Evolutionary conservation across 1,140 invertebrate species (phyloP).

Genomic region (Brachionus manjavacas): DNA sequence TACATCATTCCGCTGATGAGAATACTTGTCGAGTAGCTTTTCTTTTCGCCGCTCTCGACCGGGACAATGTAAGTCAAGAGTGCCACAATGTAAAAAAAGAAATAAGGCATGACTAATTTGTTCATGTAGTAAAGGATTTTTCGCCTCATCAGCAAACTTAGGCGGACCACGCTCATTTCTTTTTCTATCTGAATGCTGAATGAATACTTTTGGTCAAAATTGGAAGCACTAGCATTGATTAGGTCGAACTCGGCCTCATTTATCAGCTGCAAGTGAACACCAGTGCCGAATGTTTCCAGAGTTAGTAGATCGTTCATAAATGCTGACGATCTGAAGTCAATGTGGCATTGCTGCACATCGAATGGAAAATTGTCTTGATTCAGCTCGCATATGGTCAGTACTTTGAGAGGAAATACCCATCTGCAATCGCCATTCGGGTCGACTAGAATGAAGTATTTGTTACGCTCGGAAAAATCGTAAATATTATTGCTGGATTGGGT

Average conservation of each 20-base stretch:
- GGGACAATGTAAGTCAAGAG: not conserved
- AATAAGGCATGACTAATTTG: slow-evolving; percentile 27
- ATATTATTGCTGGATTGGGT: not conserved
- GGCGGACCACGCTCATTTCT: not conserved
- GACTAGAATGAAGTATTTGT: not conserved
- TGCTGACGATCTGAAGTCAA: slow-evolving; percentile 25
- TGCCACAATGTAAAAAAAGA: slow-evolving; percentile 20
- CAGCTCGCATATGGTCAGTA: not conserved
- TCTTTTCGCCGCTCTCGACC: slow-evolving; percentile 37
- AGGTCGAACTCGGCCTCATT: slow-evolving; percentile 17
- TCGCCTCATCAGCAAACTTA: slow-evolving; percentile 14
- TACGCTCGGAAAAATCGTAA: slow-evolving; percentile 5
- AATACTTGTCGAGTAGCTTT: slow-evolving; percentile 38
- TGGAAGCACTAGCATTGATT: not conserved
- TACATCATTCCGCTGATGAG: slow-evolving; percentile 30
- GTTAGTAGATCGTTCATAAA: not conserved
- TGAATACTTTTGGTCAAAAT: not conserved
- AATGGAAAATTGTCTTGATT: slow-evolving; percentile 34
- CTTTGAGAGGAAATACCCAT: slow-evolving; percentile 36
- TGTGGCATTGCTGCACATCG: slow-evolving; percentile 15
- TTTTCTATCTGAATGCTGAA: not conserved
- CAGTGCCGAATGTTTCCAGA: not conserved
- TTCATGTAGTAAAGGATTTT: slow-evolving; percentile 33
- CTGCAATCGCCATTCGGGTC: slow-evolving; percentile 17
- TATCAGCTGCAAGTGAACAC: not conserved